Percentiles rank a stretch among this genome's conserved stretches.
Conservation (phyloP, 2,888 invertebrate genomes). For the Lepidocyrtoides sp. region DNA sequence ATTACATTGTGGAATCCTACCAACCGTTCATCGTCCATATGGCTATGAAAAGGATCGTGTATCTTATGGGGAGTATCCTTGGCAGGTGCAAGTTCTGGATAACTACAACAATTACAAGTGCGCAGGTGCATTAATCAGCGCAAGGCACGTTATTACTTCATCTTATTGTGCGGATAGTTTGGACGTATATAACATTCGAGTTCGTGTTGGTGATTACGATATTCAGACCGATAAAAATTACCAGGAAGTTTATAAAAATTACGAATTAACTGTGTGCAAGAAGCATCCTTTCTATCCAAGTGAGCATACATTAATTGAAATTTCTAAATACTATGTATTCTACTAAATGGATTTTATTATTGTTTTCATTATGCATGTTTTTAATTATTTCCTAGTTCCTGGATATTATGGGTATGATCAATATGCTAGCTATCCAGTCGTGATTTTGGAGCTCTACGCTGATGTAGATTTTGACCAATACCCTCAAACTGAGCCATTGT, state of each 20-base stretch:
- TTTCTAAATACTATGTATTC: too few species aligned
- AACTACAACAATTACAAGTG: constrained; percentile 83
- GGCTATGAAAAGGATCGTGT: constrained; percentile 83
- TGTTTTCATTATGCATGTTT: too few species aligned
- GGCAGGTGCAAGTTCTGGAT: constrained; percentile 84
- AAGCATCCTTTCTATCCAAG: constrained; percentile 84
- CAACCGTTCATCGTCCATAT: constrained; percentile 83
- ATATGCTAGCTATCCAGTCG: constrained; percentile 83
- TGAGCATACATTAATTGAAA: constrained; percentile 47
- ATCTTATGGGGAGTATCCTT: constrained; percentile 84
- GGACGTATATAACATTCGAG: constrained; percentile 79
- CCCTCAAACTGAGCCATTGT: constrained; percentile 83
- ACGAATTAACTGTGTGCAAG: constrained; percentile 84
- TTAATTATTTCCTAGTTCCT: constrained; percentile 76
- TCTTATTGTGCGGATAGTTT: constrained; percentile 81
- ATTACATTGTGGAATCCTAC: constrained; percentile 83
- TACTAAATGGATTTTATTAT: too few species aligned
- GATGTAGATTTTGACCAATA: constrained; percentile 84
- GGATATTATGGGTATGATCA: constrained; percentile 78
- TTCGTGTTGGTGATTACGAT: constrained; percentile 84
- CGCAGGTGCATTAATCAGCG: constrained; percentile 83
- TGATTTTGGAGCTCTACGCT: constrained; percentile 83
- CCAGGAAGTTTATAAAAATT: constrained; percentile 84
- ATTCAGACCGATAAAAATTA: constrained; percentile 84
- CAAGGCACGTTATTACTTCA: constrained; percentile 84